Evolutionary conservation across 2,797 vertebrate genomes (phyloP).

Genomic region (Spheniscus humboldti): DNA sequence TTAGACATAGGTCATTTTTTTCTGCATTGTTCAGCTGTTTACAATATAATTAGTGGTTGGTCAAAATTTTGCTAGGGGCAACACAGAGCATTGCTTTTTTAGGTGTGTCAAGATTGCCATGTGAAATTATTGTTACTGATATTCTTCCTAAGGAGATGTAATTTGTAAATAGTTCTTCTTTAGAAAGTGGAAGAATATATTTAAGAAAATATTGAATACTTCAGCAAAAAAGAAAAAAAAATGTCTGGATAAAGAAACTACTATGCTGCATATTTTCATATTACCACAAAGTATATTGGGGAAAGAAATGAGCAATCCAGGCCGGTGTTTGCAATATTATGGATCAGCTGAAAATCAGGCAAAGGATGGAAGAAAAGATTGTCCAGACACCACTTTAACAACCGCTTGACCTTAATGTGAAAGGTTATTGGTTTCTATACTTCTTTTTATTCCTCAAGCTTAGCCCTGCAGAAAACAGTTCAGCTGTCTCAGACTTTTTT

Average conservation of each 20-base stretch:
- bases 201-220: constrained; percentile 30
- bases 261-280: constrained; percentile 7
- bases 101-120: background rate
- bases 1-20: constrained; percentile 7
- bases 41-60: constrained; percentile 6
- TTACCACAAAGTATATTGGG: background rate
- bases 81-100: background rate
- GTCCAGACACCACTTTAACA: constrained; percentile 41
- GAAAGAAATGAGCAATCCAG: constrained; percentile 25
- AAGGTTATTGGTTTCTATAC: constrained; percentile 12
- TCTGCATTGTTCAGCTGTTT: constrained; percentile 18
- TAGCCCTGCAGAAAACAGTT: constrained; percentile 32
- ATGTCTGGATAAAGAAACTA: constrained; percentile 23
- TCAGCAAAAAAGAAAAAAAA: constrained; percentile 6
- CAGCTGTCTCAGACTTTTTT: background rate
- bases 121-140: background rate
- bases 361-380: background rate
- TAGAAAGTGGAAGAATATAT: constrained; percentile 38
- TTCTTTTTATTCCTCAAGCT: constrained; percentile 8
- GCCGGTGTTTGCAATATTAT: background rate
- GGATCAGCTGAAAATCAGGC: constrained; percentile 46
- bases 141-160: background rate
- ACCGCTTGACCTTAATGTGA: constrained; percentile 41
- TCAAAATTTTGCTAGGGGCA: background rate
- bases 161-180: constrained; percentile 46